A percentile compares a stretch with the other conserved stretches of the same genome.
These are phyloP conservation scores for Xylophagus ater DNA, from an alignment of 2,888 invertebrate genomes.

Conservation along the genomic window DNA sequence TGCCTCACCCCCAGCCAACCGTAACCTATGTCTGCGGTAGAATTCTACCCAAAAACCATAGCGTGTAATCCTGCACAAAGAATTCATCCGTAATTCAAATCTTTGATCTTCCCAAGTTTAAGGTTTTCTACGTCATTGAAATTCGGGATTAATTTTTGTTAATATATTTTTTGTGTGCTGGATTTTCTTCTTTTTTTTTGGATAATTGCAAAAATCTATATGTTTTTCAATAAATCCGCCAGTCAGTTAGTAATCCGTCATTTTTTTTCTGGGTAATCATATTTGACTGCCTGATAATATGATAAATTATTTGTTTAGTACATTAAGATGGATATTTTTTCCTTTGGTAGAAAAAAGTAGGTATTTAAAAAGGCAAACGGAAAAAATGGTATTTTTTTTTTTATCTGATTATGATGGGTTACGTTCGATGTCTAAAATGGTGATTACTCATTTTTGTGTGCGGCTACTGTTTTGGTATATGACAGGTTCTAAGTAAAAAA, in stretches of 20 bases:
- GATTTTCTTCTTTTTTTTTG: too few relatives aligned
- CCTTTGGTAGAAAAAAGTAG: neutral
- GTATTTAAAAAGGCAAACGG: neutral
- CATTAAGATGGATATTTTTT: constrained; percentile 6
- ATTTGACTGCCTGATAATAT: constrained; percentile 17
- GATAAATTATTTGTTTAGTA: constrained; percentile 18
- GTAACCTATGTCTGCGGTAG: too few relatives aligned
- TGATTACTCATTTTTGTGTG: constrained; percentile 17
- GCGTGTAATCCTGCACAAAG: too few relatives aligned
- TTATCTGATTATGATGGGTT: constrained; percentile 10
- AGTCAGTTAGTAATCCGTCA: constrained; percentile 15
- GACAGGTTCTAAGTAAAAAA: too few relatives aligned
- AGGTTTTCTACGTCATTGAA: neutral
- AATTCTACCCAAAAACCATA: too few relatives aligned
- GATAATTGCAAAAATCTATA: too few relatives aligned
- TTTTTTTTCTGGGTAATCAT: constrained; percentile 17
- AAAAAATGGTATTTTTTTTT: constrained; percentile 9
- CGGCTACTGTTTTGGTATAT: constrained; percentile 16
- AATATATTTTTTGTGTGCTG: too few relatives aligned
- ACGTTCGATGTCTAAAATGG: too few relatives aligned
- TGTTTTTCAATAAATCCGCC: constrained; percentile 5
- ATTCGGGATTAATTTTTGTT: neutral
- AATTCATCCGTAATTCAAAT: constrained; percentile 3
- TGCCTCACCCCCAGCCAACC: too few relatives aligned
- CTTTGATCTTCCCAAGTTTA: neutral